phyloP scores from a whole-genome alignment of 2,113 vertebrate species.

The Anarhynchus alexandrinus region DNA sequence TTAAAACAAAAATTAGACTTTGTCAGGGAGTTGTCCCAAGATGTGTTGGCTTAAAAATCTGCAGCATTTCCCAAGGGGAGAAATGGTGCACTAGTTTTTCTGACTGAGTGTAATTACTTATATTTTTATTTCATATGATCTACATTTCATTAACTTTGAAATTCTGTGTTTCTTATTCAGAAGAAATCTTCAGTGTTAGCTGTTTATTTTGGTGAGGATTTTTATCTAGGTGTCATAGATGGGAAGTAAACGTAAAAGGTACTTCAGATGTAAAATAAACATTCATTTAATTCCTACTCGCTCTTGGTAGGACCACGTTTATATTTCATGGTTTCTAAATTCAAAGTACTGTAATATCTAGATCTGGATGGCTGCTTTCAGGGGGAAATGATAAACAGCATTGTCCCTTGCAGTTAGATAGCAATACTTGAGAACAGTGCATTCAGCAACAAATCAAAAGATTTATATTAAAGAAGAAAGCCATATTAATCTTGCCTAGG shows the following conservation, averaged over 20 bases:
- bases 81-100: not conserved
- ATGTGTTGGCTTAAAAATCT: not conserved
- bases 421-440: constrained; percentile 44
- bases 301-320: constrained; percentile 49
- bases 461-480: constrained; percentile 58
- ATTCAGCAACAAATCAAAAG: constrained; percentile 66
- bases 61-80: not conserved
- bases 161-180: not conserved
- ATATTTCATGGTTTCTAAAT: constrained; percentile 67
- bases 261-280: constrained; percentile 32
- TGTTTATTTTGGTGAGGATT: not conserved
- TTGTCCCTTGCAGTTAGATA: constrained; percentile 58
- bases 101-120: not conserved
- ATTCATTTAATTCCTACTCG: constrained; percentile 50
- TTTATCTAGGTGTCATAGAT: constrained; percentile 4
- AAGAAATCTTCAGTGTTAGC: not conserved
- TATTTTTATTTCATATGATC: not conserved
- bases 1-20: not conserved
- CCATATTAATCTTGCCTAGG: constrained; percentile 49
- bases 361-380: constrained; percentile 50
- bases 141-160: not conserved
- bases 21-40: not conserved
- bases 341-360: constrained; percentile 42
- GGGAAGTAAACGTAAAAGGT: constrained; percentile 22
- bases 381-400: constrained; percentile 57